Base-by-base conservation (phyloP, 2,113 vertebrate genomes). In the Nansenia antarctica region DNA sequence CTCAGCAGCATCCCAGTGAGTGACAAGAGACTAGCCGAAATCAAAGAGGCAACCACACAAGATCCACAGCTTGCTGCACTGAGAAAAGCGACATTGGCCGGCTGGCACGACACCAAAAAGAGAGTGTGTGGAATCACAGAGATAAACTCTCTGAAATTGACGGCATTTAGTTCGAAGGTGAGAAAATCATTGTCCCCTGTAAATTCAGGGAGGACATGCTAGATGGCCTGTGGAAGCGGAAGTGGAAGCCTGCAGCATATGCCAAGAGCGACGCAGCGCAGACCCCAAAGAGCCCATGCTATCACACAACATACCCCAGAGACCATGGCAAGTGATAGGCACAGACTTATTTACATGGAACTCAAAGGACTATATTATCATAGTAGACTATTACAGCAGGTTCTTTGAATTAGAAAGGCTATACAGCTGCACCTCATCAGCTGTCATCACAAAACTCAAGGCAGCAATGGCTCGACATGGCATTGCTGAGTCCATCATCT, bases 331-430 rank as follows among this genome's bases (percentile, higher is more conserved):
- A 12, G 22, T 32, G 4, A 11, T 75, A 35, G 66, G 5, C 22
- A 78, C 62, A 20, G 73, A 78, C 7, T 15, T 72, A 32, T 70
- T 82, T 11, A 47, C 68, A 1, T 75, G 65, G 72, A 71, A 78
- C 24, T 52, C 12, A 8, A 30, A 73, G 9, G 31, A 71, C 52
- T 67, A 67, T 32, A n/a, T 74, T 8, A 18, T 70, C 3, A 39
- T 34, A 5, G 22, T 63, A 11, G 69, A 72, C 59, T 49, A 55
- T n/a, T n/a, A n/a, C n/a, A n/a, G n/a, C 29, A 72, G 69, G 5
- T 71, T 55, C 12, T 74, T 65, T 57, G 67, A 69, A 15, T 2
- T 60, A 3, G 66, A 58, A 1, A 47, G 29, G 6, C 57, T 63
- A 1, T 42, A 32, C 47, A 45, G 27, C 37, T 39, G 30, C 11